These are phyloP conservation scores for Cheilosia pagana DNA, from an alignment of 2,888 invertebrate species.

Conservation along the genomic window DNA sequence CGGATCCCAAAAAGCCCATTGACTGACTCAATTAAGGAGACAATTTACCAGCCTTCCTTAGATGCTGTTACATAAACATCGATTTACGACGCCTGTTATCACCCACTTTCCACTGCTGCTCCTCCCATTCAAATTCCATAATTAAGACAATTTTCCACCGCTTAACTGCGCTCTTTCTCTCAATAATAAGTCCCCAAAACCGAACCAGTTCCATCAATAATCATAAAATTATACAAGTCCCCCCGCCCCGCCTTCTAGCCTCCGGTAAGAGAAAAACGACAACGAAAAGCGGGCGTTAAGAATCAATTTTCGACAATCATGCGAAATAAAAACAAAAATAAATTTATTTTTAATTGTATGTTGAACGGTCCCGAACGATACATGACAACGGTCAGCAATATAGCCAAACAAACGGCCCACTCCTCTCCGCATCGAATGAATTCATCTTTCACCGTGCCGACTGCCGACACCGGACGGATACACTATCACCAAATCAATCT, in stretches of 20 bases:
- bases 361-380: neutral
- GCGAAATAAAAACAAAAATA: constrained; percentile 71
- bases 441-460: constrained; percentile 1
- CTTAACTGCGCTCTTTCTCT: constrained; percentile 23
- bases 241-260: neutral
- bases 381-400: neutral
- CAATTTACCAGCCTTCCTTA: neutral
- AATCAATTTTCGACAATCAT: constrained; percentile 68
- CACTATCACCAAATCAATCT: constrained; percentile 54
- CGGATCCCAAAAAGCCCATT: neutral
- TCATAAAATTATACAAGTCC: constrained; percentile 55
- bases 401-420: constrained; percentile 57
- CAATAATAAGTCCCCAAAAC: neutral
- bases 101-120: constrained; percentile 42
- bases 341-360: constrained; percentile 57
- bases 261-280: neutral
- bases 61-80: constrained; percentile 12
- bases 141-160: constrained; percentile 61
- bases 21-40: too few species aligned
- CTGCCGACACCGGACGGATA: constrained; percentile 20
- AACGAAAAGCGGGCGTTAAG: constrained; percentile 48
- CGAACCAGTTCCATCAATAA: constrained; percentile 70
- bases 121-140: constrained; percentile 24
- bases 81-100: constrained; percentile 38
- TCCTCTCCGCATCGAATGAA: neutral